phyloP scores from a whole-genome alignment of 37 sponge, comb jelly and placozoan genomes.

The Lycopodina hypogea region DNA sequence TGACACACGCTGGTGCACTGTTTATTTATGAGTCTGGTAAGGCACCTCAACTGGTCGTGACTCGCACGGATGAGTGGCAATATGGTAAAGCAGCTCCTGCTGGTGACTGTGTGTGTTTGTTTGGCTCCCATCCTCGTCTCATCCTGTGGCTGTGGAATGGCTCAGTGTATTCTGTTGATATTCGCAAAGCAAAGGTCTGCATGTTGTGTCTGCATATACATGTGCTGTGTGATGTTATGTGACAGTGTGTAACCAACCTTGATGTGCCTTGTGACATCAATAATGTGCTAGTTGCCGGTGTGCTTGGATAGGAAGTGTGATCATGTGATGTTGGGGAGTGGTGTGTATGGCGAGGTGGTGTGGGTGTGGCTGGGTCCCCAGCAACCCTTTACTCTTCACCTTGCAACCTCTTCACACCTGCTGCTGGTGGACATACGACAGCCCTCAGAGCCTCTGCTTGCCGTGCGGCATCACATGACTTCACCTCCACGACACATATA shows the following conservation, averaged over 20 bases:
- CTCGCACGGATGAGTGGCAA: background rate
- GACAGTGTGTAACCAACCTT: too few species aligned
- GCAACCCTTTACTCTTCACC: slow-evolving; percentile 36
- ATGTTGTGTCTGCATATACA: background rate
- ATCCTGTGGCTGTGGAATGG: slow-evolving; percentile 13
- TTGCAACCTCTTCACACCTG: slow-evolving; percentile 28
- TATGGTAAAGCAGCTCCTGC: background rate
- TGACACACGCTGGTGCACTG: slow-evolving; percentile 40
- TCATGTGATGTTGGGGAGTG: too few species aligned
- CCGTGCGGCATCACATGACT: slow-evolving; percentile 1
- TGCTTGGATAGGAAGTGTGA: too few species aligned
- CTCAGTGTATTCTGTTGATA: slow-evolving; percentile 18
- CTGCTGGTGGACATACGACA: slow-evolving; percentile 44
- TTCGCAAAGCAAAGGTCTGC: background rate
- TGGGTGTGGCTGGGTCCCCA: slow-evolving; percentile 18
- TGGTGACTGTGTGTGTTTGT: background rate
- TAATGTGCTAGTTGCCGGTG: too few species aligned
- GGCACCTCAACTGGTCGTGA: background rate
- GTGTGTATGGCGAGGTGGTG: background rate
- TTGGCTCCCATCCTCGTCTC: slow-evolving; percentile 48
- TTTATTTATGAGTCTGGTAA: background rate
- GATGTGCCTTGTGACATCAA: too few species aligned
- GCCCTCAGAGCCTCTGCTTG: slow-evolving; percentile 18
- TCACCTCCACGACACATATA: background rate
- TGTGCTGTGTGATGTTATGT: too few species aligned